Conservation (phyloP, 1,140 invertebrate species). For the Meteorus sp. region DNA sequence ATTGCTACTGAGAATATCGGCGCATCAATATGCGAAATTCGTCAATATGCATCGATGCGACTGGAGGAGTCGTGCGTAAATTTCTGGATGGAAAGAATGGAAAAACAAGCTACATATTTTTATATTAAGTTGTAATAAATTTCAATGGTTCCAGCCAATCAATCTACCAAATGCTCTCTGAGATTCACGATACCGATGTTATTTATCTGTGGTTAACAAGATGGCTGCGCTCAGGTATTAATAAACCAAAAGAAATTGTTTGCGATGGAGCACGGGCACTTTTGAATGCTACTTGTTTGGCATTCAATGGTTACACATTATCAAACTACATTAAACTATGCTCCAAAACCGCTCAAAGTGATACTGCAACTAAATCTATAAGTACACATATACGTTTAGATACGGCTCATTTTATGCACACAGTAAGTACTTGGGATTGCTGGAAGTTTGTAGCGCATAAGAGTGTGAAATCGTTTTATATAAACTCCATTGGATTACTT, state of each 20-base stretch:
- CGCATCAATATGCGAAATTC: neutral
- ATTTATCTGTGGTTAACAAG: neutral
- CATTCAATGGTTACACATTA: neutral
- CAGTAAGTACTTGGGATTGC: neutral
- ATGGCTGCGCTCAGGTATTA: neutral
- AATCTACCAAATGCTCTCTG: neutral
- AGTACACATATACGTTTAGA: neutral
- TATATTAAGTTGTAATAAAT: neutral
- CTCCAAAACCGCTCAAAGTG: neutral
- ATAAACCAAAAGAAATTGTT: neutral
- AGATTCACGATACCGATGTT: neutral
- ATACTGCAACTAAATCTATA: neutral
- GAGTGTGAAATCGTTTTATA: neutral
- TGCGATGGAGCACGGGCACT: neutral
- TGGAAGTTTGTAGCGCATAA: neutral
- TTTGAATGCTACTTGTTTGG: neutral
- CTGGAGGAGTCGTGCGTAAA: neutral
- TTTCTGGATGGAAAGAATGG: neutral
- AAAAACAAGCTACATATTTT: neutral
- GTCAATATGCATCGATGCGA: neutral
- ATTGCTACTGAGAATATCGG: neutral
- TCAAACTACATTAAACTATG: neutral
- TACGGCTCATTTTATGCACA: neutral
- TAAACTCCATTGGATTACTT: neutral
- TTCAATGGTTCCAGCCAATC: neutral